Base-by-base conservation (phyloP, 2,888 invertebrate species). In the Polydrusus cervinus region DNA sequence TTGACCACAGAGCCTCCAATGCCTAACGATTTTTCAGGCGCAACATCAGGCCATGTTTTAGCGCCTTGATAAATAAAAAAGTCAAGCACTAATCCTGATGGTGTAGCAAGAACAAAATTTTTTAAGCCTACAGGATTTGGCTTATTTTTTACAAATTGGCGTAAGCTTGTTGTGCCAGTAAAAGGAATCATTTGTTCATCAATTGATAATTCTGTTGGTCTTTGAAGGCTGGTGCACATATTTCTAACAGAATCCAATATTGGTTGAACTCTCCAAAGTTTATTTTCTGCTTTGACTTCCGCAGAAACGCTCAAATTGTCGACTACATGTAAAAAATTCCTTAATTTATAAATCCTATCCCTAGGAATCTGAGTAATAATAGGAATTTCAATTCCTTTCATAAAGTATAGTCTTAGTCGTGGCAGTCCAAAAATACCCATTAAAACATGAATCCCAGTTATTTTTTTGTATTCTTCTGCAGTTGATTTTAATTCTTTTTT, bases 11-110 rank as follows among this genome's bases (percentile, higher is more conserved):
- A 45, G 45, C 45, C 45, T 45, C 45, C 45, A 45, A 45, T 45
- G 10, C 45, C 13, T 45, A n/a, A 45, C 10, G 45, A 3, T 45
- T 45, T 45, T n/a, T 45, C 45, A 45, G 45, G 13, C n/a, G 2
- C 45, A 45, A n/a, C 45, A 45, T 45, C n/a, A n/a, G 45, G n/a
- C 45, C 45, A 45, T n/a, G 45, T 45, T 45, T 45, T 45, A 45
- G 45, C 45, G n/a, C 8, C 45, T 45, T 45, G 45, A n/a, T 45
- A 45, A 45, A n/a, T 45, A n/a, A 45, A 45, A 45, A 45, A 45
- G 25, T 45, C n/a, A 13, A 45, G 45, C n/a, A 45, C 45, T 45
- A n/a, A 45, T 45, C 8, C 45, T 45, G 45, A 45, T n/a, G 45
- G 45, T 45, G 45, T 45, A n/a, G 45, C 13, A n/a, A n/a, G 45